Percentiles rank a stretch among this genome's conserved stretches.
These are phyloP conservation scores for Axis porcinus DNA, from an alignment of 2,113 vertebrate genomes.

Conservation along the genomic window DNA sequence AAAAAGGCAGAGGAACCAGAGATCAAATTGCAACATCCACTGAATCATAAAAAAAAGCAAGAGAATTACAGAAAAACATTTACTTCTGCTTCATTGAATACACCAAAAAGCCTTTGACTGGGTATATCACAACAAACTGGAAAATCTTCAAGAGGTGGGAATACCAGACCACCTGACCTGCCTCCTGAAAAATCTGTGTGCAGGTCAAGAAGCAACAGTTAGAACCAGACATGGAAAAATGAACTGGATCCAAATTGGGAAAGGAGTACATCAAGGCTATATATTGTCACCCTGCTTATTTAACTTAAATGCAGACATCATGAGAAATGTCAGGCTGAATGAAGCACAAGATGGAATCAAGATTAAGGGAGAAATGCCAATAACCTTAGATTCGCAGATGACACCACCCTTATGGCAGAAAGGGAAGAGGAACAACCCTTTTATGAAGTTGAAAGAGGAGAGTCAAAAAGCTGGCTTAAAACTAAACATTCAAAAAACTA, in stretches of 20 bases:
- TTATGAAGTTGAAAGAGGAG: background rate
- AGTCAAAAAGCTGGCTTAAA: background rate
- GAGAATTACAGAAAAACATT: background rate
- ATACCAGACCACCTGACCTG: background rate
- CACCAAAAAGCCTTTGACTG: background rate
- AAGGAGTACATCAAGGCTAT: background rate
- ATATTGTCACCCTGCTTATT: background rate
- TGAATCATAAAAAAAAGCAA: background rate
- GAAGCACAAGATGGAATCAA: background rate
- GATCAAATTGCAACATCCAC: background rate
- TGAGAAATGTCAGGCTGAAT: background rate
- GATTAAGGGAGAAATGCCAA: background rate
- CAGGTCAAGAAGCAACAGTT: background rate
- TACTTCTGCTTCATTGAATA: background rate
- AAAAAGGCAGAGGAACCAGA: background rate
- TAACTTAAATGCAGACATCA: background rate
- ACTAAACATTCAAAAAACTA: background rate
- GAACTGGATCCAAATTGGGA: background rate
- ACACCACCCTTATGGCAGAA: background rate
- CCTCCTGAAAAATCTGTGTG: background rate
- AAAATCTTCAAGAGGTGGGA: background rate
- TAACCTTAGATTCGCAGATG: background rate
- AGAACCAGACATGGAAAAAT: background rate
- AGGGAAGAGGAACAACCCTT: background rate
- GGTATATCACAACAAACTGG: background rate